Evolutionary conservation across 1,140 invertebrate genomes (phyloP).

Genomic region (Listronotus oregonensis): DNA sequence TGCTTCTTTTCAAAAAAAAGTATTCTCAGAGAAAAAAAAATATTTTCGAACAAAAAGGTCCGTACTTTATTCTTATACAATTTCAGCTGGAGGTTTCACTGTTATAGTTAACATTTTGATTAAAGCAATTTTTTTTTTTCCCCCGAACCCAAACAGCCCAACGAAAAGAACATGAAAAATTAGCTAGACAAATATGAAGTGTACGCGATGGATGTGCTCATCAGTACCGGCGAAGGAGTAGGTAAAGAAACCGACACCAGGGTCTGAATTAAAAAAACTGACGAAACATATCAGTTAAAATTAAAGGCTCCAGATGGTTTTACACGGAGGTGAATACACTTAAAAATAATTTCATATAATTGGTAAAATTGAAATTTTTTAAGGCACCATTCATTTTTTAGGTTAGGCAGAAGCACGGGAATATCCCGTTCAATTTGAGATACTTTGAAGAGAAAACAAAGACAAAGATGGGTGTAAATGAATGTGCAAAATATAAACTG

Average conservation of each 20-base stretch:
- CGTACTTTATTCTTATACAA: no score
- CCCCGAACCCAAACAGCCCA: slow-evolving; percentile 90
- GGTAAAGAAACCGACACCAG: slow-evolving; percentile 91
- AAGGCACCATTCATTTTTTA: not conserved
- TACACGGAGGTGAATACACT: slow-evolving; percentile 76
- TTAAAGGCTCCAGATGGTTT: slow-evolving; percentile 96
- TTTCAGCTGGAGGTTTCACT: no score
- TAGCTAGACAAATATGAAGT: slow-evolving; percentile 97
- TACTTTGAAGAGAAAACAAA: slow-evolving; percentile 96
- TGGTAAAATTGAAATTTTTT: not conserved
- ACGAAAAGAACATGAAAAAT: slow-evolving; percentile 97
- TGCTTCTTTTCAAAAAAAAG: no score
- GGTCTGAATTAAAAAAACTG: slow-evolving; percentile 98
- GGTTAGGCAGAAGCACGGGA: slow-evolving; percentile 85
- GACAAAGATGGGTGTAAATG: slow-evolving; percentile 95
- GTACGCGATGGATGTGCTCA: slow-evolving; percentile 96
- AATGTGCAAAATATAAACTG: slow-evolving; percentile 97
- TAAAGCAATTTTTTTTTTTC: no score
- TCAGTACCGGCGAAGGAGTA: slow-evolving; percentile 88
- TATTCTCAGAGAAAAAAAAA: no score
- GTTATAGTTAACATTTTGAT: no score
- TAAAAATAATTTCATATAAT: no score
- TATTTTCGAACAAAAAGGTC: no score
- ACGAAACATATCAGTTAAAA: slow-evolving; percentile 95
- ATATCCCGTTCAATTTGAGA: slow-evolving; percentile 91